These are phyloP conservation scores for Metridium senile DNA, from an alignment of 92 coral and sea anemone genomes.

Conservation along the genomic window DNA sequence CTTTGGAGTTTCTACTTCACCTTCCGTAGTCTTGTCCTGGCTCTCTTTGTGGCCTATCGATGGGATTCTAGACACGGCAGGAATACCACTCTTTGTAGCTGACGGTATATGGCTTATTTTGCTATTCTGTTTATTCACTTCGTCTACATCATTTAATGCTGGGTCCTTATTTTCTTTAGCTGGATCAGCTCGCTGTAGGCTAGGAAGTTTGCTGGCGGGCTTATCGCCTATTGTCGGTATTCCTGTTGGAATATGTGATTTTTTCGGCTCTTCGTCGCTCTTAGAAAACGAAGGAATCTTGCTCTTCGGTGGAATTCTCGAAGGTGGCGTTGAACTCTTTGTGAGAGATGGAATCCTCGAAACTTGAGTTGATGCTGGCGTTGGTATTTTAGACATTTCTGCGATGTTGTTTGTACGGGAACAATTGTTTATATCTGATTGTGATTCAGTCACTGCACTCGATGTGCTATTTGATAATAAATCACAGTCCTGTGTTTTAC, in stretches of 20 bases:
- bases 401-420: slow-evolving; percentile 29
- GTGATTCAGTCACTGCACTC: slow-evolving; percentile 30
- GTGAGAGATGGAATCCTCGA: slow-evolving; percentile 76
- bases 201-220: slow-evolving; percentile 53
- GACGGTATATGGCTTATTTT: slow-evolving; percentile 79
- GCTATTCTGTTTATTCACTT: slow-evolving; percentile 34
- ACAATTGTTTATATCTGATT: slow-evolving; percentile 35
- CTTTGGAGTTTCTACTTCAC: slow-evolving; percentile 20
- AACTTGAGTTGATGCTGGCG: slow-evolving; percentile 52
- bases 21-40: slow-evolving; percentile 27
- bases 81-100: slow-evolving; percentile 38
- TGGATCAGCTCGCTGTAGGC: slow-evolving; percentile 63
- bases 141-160: slow-evolving; percentile 29
- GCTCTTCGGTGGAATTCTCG: slow-evolving; percentile 72
- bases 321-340: slow-evolving; percentile 32
- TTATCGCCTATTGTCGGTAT: slow-evolving; percentile 55
- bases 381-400: slow-evolving; percentile 88
- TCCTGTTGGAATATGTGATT: slow-evolving; percentile 66
- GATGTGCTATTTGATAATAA: not conserved
- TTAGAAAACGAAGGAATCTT: slow-evolving; percentile 78
- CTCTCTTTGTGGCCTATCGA: slow-evolving; percentile 53
- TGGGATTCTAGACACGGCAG: slow-evolving; percentile 60
- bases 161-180: slow-evolving; percentile 91
- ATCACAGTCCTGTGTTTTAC: not conserved
- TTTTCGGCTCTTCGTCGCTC: slow-evolving; percentile 55